These are phyloP conservation scores for Prorops nasuta DNA, from an alignment of 1,140 invertebrate species.

Conservation along the genomic window DNA sequence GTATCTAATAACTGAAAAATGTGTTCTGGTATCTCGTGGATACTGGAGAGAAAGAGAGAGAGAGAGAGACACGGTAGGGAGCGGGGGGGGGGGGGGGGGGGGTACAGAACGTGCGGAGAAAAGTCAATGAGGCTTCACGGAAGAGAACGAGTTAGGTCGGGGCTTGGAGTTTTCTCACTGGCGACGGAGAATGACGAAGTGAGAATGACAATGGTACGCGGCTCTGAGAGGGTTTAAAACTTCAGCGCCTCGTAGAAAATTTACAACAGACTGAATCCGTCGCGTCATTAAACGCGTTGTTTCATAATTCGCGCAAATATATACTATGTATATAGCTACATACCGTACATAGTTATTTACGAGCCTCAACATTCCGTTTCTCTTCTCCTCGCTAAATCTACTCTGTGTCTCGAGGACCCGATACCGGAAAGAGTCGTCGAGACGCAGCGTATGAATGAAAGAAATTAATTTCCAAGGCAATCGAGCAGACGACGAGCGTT, in stretches of 20 bases:
- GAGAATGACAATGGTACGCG: conserved; percentile 41
- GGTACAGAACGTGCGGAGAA: conserved; percentile 7
- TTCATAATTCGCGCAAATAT: conserved; percentile 51
- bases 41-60: background rate
- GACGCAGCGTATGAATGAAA: too few relatives aligned
- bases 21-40: conserved; percentile 24
- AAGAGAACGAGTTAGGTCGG: background rate
- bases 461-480: conserved; percentile 23
- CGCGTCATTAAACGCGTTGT: conserved; percentile 57
- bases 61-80: conserved; percentile 7
- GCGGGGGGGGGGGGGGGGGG: conserved; percentile 22
- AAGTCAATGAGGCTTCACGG: conserved; percentile 18
- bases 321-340: conserved; percentile 9
- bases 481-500: conserved; percentile 3
- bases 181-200: conserved; percentile 30
- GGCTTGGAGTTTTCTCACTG: conserved; percentile 9
- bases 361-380: conserved; percentile 4
- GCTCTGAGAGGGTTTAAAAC: conserved; percentile 43
- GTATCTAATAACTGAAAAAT: conserved; percentile 42
- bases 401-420: conserved; percentile 9
- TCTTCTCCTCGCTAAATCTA: conserved; percentile 14
- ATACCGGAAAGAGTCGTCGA: conserved; percentile 23
- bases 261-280: conserved; percentile 48
- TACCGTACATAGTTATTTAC: background rate
- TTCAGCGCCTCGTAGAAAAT: conserved; percentile 35